Evolutionary conservation across 2,888 invertebrate species (phyloP).

Genomic region (Mesorhabditis spiculigera): DNA sequence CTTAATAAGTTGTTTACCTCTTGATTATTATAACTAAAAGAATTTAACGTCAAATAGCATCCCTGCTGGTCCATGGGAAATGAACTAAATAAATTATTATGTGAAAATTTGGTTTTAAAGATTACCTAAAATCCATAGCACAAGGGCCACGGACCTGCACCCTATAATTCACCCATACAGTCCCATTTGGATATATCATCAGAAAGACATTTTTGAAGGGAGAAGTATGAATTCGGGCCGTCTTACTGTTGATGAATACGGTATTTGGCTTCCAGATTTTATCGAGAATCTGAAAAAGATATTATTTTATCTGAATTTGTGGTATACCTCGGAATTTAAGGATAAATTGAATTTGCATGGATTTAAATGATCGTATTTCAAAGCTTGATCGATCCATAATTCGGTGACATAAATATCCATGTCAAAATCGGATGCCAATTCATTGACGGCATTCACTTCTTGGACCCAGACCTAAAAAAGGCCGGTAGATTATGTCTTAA

Average conservation of each 20-base stretch:
- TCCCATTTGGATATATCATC: slow-evolving; percentile 58
- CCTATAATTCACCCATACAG: slow-evolving; percentile 57
- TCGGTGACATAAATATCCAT: slow-evolving; percentile 55
- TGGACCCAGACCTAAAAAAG: slow-evolving; percentile 49
- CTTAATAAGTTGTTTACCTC: slow-evolving; percentile 21
- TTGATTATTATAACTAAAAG: slow-evolving; percentile 51
- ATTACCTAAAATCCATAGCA: slow-evolving; percentile 44
- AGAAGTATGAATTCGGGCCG: slow-evolving; percentile 47
- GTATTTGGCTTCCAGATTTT: slow-evolving; percentile 57
- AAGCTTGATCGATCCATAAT: slow-evolving; percentile 44
- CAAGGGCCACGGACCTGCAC: slow-evolving; percentile 50
- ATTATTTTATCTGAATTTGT: slow-evolving; percentile 3
- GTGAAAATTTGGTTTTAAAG: neutral
- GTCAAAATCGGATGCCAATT: slow-evolving; percentile 54
- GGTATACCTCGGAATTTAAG: slow-evolving; percentile 42
- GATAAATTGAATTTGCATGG: slow-evolving; percentile 55
- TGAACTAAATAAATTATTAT: slow-evolving; percentile 20
- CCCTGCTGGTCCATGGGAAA: slow-evolving; percentile 55
- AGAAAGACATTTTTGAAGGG: slow-evolving; percentile 57
- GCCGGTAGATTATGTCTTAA: neutral
- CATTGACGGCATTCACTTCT: slow-evolving; percentile 53
- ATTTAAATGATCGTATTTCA: slow-evolving; percentile 47
- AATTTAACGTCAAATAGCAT: slow-evolving; percentile 53
- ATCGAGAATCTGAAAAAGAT: slow-evolving; percentile 37
- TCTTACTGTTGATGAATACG: slow-evolving; percentile 53